Percentiles rank a stretch among this genome's conserved stretches.
Evolutionary conservation across 2,113 vertebrate species (phyloP).

Genomic region (Halcyon malimbica): DNA sequence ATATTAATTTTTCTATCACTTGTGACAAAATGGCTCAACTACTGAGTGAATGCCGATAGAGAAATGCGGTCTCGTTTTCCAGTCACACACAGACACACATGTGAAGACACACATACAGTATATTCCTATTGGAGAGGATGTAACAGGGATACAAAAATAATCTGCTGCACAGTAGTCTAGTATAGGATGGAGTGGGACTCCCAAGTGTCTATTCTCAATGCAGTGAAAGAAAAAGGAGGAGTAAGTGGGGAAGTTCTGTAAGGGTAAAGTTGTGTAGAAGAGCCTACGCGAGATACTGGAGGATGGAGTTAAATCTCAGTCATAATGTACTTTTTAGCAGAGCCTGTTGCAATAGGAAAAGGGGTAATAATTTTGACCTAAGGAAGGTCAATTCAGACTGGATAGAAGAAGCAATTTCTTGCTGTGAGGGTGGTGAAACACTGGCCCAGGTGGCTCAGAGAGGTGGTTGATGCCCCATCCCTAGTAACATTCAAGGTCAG

Average conservation of each 20-base stretch:
- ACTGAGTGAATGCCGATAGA: background rate
- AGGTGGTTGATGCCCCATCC: background rate
- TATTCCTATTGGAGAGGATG: background rate
- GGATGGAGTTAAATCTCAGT: background rate
- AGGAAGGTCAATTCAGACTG: background rate
- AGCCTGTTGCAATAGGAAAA: background rate
- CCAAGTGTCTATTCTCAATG: background rate
- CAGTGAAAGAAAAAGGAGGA: background rate
- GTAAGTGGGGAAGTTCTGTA: background rate
- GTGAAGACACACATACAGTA: accelerated
- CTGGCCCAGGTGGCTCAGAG: background rate
- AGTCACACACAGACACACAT: background rate
- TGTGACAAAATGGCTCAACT: background rate
- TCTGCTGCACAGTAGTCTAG: background rate
- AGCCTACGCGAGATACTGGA: background rate
- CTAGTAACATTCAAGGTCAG: background rate
- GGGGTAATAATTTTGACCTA: background rate
- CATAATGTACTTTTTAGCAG: background rate
- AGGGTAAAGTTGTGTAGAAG: background rate
- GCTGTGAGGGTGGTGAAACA: background rate
- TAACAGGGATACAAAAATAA: background rate
- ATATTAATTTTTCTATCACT: background rate
- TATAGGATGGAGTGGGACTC: background rate
- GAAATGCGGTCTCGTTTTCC: background rate
- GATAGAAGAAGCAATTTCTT: background rate